Evolutionary conservation across 2,113 vertebrate genomes (phyloP).

Genomic region (Rhodinocichla rosea): DNA sequence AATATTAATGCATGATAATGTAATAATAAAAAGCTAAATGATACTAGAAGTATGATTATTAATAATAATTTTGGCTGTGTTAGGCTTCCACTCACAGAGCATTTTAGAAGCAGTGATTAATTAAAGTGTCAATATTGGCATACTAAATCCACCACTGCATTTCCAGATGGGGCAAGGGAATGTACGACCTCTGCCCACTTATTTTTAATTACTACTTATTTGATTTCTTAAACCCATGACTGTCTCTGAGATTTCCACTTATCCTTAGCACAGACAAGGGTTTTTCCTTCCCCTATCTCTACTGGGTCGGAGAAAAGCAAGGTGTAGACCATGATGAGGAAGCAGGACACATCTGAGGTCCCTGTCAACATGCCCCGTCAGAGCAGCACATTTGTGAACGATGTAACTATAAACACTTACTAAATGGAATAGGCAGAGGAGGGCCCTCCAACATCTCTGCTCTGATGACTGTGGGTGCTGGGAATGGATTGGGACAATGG

Average conservation of each 20-base stretch:
- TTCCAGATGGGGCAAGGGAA: constrained; percentile 15
- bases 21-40: constrained; percentile 5
- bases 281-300: not conserved
- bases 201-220: constrained; percentile 43
- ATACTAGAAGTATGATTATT: not conserved
- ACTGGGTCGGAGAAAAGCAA: not conserved
- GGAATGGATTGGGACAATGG: not conserved
- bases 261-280: not conserved
- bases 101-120: constrained; percentile 32
- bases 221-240: constrained; percentile 8
- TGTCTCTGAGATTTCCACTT: not conserved
- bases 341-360: not conserved
- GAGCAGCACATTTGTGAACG: not conserved
- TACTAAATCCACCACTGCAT: not conserved
- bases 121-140: constrained; percentile 42
- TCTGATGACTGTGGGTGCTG: not conserved
- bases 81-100: not conserved
- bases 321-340: not conserved
- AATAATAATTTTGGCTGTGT: not conserved
- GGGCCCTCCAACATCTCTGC: not conserved
- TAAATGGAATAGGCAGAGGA: not conserved
- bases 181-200: not conserved
- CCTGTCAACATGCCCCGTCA: accelerated
- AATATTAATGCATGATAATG: constrained; percentile 27
- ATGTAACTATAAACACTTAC: not conserved